Evolutionary conservation across 1,140 invertebrate species (phyloP).

Genomic region (Ephestia elutella): DNA sequence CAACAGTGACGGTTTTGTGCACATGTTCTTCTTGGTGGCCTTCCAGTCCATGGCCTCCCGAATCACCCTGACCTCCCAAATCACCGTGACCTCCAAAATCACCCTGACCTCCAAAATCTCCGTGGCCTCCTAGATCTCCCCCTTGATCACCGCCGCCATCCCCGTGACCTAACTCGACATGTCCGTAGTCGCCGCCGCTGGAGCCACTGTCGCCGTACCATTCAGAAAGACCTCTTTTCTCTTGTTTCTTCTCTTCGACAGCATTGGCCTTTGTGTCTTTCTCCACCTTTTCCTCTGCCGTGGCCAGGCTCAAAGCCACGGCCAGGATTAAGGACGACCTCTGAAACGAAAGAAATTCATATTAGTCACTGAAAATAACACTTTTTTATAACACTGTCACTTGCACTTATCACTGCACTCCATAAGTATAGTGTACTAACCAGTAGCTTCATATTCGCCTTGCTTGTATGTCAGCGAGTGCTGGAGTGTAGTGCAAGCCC

Average conservation of each 20-base stretch:
- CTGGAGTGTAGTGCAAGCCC: constrained; percentile 50
- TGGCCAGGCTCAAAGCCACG: constrained; percentile 71
- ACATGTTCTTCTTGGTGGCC: constrained; percentile 55
- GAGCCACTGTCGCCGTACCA: constrained; percentile 64
- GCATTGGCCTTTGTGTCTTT: constrained; percentile 69
- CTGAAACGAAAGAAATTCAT: constrained; percentile 39
- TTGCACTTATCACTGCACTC: constrained; percentile 15
- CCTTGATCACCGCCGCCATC: constrained; percentile 20
- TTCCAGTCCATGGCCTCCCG: constrained; percentile 33
- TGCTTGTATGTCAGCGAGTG: constrained; percentile 59
- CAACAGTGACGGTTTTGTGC: constrained; percentile 82
- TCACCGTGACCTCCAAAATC: constrained; percentile 35
- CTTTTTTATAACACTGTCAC: not conserved
- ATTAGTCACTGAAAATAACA: not conserved
- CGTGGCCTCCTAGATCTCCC: constrained; percentile 34
- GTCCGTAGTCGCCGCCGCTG: constrained; percentile 43
- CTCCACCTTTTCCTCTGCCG: constrained; percentile 74
- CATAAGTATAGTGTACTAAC: constrained; percentile 44
- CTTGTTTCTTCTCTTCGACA: constrained; percentile 76
- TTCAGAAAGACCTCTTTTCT: constrained; percentile 78
- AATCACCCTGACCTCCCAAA: constrained; percentile 31
- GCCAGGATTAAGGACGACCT: constrained; percentile 68
- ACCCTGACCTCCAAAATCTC: constrained; percentile 30
- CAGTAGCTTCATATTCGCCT: constrained; percentile 68
- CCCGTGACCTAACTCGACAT: constrained; percentile 7